These are phyloP conservation scores for Hylaeus anthracinus DNA, from an alignment of 1,140 invertebrate genomes.

Conservation along the genomic window DNA sequence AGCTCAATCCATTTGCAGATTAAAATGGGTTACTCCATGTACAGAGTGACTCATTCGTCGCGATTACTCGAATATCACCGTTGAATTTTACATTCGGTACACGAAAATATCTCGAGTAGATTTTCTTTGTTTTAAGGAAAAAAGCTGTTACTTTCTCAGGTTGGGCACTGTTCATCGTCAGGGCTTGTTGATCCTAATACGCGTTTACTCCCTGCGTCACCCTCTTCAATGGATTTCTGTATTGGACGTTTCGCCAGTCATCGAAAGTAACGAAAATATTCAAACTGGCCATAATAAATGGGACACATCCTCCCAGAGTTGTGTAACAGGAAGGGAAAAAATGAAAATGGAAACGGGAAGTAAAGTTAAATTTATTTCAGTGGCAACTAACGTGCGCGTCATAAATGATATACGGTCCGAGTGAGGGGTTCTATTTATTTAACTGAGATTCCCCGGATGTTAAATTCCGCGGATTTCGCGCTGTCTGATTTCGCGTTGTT, in stretches of 20 bases:
- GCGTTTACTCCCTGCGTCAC: not conserved
- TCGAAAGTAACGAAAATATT: not conserved
- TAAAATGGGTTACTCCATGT: not conserved
- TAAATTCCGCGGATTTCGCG: not conserved
- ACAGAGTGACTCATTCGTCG: not conserved
- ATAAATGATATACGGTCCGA: slow-evolving; percentile 23
- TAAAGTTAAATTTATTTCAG: slow-evolving; percentile 8
- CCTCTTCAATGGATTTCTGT: not conserved
- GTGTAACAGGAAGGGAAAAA: not conserved
- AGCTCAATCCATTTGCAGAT: slow-evolving; percentile 1
- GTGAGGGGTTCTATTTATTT: slow-evolving; percentile 16
- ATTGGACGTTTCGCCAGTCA: too few relatives aligned
- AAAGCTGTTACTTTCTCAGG: too few relatives aligned
- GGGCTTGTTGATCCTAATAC: not conserved
- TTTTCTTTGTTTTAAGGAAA: too few relatives aligned
- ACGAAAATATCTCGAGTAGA: not conserved
- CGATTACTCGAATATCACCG: not conserved
- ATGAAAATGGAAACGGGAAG: not conserved
- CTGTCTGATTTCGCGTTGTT: not conserved
- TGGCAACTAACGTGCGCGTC: slow-evolving; percentile 7
- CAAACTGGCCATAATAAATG: slow-evolving; percentile 18
- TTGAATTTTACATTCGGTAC: not conserved
- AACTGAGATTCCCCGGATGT: not conserved
- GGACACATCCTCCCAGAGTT: not conserved
- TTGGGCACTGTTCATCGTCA: too few relatives aligned